phyloP scores from a whole-genome alignment of 2,888 invertebrate species.

The Gymnosoma rotundatum region DNA sequence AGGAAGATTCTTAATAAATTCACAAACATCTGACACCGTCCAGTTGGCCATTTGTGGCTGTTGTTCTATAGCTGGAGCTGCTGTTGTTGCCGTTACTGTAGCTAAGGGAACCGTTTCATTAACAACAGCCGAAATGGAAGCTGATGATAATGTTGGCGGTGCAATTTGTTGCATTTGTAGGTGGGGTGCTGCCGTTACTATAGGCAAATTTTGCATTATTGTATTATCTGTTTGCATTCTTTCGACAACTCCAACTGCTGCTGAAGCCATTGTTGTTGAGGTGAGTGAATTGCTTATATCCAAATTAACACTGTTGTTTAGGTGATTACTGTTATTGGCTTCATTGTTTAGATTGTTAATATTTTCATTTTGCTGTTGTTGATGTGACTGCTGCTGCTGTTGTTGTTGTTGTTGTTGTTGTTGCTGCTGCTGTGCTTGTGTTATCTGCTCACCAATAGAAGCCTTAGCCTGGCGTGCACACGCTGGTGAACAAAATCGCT shows the following conservation, averaged over 20 bases:
- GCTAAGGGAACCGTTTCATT: slow-evolving; percentile 47
- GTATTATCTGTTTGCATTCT: slow-evolving; percentile 74
- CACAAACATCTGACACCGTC: slow-evolving; percentile 93
- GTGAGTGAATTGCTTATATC: slow-evolving; percentile 36
- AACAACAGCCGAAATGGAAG: slow-evolving; percentile 16
- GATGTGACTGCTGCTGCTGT: slow-evolving; percentile 34
- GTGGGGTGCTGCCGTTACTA: slow-evolving; percentile 26
- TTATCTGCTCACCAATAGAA: slow-evolving; percentile 70
- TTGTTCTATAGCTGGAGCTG: slow-evolving; percentile 71
- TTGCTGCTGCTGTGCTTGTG: slow-evolving; percentile 64
- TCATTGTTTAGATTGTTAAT: slow-evolving; percentile 55
- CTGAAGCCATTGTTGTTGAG: slow-evolving; percentile 34
- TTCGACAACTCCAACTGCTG: slow-evolving; percentile 64
- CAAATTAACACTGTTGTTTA: slow-evolving; percentile 32
- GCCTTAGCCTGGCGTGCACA: slow-evolving; percentile 85
- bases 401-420: slow-evolving; percentile 45
- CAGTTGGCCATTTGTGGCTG: slow-evolving; percentile 80
- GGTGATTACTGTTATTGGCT: slow-evolving; percentile 15
- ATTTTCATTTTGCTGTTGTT: slow-evolving; percentile 39
- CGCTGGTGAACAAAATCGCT: slow-evolving; percentile 88
- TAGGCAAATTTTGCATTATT: slow-evolving; percentile 53
- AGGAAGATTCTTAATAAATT: slow-evolving; percentile 93
- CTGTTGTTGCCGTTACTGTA: background rate
- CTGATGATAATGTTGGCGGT: slow-evolving; percentile 21
- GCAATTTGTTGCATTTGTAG: slow-evolving; percentile 38